Evolutionary conservation across 2,888 invertebrate genomes (phyloP).

Genomic region (Trimorus sp.): DNA sequence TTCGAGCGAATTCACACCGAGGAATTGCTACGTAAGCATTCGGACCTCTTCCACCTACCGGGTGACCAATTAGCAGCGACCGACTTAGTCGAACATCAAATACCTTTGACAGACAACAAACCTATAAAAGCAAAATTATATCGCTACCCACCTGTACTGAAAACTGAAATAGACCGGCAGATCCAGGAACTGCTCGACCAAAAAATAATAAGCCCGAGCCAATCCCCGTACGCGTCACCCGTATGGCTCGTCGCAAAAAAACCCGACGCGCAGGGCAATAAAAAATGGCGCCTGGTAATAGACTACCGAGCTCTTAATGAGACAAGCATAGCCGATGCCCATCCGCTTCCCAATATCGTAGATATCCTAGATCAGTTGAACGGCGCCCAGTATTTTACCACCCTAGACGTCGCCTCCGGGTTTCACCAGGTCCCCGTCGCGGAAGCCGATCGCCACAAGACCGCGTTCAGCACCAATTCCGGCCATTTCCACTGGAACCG

Average conservation of each 20-base stretch:
- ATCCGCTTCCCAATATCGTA: too few species aligned
- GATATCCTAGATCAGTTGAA: too few species aligned
- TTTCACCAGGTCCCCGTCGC: too few species aligned
- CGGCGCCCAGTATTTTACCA: too few species aligned
- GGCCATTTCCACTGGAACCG: too few species aligned
- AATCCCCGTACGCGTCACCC: not conserved
- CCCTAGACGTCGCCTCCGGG: too few species aligned
- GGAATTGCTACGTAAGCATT: not conserved
- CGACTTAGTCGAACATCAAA: not conserved
- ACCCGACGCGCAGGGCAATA: too few species aligned
- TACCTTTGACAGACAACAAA: not conserved
- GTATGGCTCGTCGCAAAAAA: too few species aligned
- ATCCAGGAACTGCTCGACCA: not conserved
- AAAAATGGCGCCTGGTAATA: too few species aligned
- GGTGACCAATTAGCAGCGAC: not conserved
- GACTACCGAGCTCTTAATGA: too few species aligned
- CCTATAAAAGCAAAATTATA: not conserved
- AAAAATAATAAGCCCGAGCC: not conserved
- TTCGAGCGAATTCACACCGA: not conserved
- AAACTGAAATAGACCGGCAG: not conserved
- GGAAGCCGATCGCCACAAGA: not conserved
- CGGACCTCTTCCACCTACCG: not conserved
- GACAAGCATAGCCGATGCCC: too few species aligned
- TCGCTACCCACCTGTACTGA: not conserved
- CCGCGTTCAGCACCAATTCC: too few species aligned